These are phyloP conservation scores for Enteromius afrohamiltoni DNA, from an alignment of 2,797 vertebrate genomes.

Conservation along the genomic window DNA sequence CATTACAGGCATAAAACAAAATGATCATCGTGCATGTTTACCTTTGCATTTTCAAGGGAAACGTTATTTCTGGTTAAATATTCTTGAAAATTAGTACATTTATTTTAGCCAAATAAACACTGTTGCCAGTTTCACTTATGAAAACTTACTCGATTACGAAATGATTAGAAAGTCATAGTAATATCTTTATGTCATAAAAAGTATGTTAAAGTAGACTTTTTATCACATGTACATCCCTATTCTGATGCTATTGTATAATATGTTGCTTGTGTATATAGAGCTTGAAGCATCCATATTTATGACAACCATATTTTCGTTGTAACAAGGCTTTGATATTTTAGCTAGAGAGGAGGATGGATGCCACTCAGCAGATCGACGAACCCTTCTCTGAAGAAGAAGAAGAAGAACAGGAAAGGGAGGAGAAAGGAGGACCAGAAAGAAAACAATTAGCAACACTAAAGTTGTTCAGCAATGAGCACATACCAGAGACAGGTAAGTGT, in stretches of 20 bases:
- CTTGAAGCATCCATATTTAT: background rate
- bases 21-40: background rate
- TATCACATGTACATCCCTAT: background rate
- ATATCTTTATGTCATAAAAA: background rate
- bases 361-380: slow-evolving; percentile 77
- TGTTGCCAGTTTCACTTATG: background rate
- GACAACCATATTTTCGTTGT: background rate
- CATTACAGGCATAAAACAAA: background rate
- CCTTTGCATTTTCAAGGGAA: background rate
- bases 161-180: background rate
- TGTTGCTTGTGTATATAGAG: background rate
- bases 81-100: background rate
- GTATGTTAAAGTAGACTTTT: background rate
- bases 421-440: slow-evolving; percentile 44
- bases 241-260: background rate
- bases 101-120: background rate
- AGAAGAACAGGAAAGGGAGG: slow-evolving; percentile 61
- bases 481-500: slow-evolving; percentile 75
- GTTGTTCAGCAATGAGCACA: slow-evolving; percentile 76
- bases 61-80: background rate
- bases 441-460: slow-evolving; percentile 74
- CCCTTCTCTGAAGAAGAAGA: slow-evolving; percentile 70
- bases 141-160: slow-evolving; percentile 1
- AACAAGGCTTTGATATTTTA: background rate
- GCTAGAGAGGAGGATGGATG: slow-evolving; percentile 72